A percentile compares a stretch with the other conserved stretches of the same genome.
Evolutionary conservation across 92 coral and sea anemone species (phyloP).

Genomic region (Parazoanthus swiftii): DNA sequence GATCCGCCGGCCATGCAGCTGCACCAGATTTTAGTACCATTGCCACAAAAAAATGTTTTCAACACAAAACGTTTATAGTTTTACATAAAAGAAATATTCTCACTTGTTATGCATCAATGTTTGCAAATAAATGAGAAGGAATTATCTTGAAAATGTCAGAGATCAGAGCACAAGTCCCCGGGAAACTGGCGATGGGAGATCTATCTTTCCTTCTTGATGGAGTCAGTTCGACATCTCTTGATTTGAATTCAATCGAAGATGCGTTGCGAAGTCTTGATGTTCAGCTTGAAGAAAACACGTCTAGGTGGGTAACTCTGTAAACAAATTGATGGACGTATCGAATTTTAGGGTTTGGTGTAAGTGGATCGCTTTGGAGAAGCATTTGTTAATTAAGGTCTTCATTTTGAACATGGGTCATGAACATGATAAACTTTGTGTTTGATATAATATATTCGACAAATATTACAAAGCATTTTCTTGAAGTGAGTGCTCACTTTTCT

Average conservation of each 20-base stretch:
- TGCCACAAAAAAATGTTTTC: background rate
- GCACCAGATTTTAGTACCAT: background rate
- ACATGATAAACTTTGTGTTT: background rate
- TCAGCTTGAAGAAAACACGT: constrained; percentile 61
- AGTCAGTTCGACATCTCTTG: constrained; percentile 58
- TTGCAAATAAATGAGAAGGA: background rate
- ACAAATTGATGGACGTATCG: background rate
- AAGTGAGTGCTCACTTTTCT: no score
- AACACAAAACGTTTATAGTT: background rate
- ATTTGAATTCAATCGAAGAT: constrained; percentile 56
- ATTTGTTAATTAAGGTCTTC: background rate
- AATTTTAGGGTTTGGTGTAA: background rate
- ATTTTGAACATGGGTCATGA: background rate
- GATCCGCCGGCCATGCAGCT: constrained; percentile 5
- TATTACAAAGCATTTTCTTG: no score
- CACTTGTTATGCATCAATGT: constrained; percentile 11
- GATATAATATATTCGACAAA: no score
- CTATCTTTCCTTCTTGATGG: constrained; percentile 56
- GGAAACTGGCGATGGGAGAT: constrained; percentile 49
- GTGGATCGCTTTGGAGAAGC: background rate
- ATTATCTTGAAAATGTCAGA: constrained; percentile 15
- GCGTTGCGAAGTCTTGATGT: constrained; percentile 57
- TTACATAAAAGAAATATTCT: background rate
- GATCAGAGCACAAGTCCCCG: constrained; percentile 9
- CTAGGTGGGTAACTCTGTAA: constrained; percentile 46